These are phyloP conservation scores for Chloroceryle aenea DNA, from an alignment of 2,113 vertebrate genomes.

Conservation along the genomic window DNA sequence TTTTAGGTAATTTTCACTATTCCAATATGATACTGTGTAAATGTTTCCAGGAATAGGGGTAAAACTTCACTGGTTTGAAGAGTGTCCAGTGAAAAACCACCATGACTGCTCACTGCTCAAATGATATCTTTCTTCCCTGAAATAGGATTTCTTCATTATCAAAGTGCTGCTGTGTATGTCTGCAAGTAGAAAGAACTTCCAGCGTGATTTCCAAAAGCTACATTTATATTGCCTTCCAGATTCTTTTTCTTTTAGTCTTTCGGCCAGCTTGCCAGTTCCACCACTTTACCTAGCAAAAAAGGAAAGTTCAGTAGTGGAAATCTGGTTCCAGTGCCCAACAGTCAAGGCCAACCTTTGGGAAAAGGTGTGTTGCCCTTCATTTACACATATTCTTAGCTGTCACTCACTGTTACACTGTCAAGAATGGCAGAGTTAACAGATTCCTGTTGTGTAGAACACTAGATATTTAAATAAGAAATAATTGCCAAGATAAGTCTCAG, in stretches of 20 bases:
- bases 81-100: not conserved
- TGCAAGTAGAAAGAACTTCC: not conserved
- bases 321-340: not conserved
- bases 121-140: not conserved
- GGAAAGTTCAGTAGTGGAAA: not conserved
- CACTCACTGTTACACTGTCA: not conserved
- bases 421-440: not conserved
- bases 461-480: not conserved
- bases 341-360: not conserved
- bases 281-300: not conserved
- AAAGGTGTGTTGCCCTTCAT: not conserved
- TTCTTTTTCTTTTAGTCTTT: not conserved
- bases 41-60: not conserved
- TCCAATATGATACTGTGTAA: not conserved
- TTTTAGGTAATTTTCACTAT: not conserved
- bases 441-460: not conserved
- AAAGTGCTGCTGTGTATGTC: rapidly evolving
- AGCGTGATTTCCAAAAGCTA: rapidly evolving
- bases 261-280: not conserved
- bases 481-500: not conserved
- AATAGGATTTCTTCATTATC: not conserved
- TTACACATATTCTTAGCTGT: not conserved
- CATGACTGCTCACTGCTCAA: not conserved
- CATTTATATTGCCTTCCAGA: not conserved
- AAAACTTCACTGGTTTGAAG: not conserved